Evolutionary conservation across 2,888 invertebrate genomes (phyloP).

Genomic region (Imbricaverruca yamaguchii): DNA sequence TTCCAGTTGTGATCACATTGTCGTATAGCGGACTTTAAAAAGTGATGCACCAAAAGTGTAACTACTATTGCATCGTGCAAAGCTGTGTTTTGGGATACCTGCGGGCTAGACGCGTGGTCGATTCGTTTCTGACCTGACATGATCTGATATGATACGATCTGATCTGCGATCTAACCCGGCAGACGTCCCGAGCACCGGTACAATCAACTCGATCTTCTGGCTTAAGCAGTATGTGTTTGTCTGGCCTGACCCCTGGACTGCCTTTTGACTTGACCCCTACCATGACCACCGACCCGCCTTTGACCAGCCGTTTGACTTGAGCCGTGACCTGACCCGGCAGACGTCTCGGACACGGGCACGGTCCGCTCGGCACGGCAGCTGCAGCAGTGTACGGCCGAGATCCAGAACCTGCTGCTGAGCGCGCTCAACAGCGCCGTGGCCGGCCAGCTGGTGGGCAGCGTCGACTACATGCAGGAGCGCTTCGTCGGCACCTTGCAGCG

Average conservation of each 20-base stretch:
- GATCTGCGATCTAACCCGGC: not conserved
- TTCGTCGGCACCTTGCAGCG: constrained; percentile 76
- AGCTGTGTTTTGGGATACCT: too few relatives aligned
- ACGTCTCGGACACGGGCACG: not conserved
- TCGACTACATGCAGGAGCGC: constrained; percentile 71
- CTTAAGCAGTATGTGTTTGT: too few relatives aligned
- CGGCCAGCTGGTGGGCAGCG: constrained; percentile 64
- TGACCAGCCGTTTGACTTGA: constrained; percentile 38
- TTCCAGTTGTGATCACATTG: too few relatives aligned
- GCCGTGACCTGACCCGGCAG: not conserved
- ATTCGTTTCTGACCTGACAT: too few relatives aligned
- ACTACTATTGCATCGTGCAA: too few relatives aligned
- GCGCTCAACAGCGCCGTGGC: constrained; percentile 70
- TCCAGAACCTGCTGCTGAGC: constrained; percentile 66
- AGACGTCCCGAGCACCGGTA: constrained; percentile 11
- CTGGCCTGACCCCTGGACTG: too few relatives aligned
- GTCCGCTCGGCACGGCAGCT: constrained; percentile 40
- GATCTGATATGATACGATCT: too few relatives aligned
- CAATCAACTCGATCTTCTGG: not conserved
- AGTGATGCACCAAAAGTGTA: too few relatives aligned
- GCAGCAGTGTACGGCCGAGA: constrained; percentile 56
- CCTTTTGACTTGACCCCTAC: too few relatives aligned
- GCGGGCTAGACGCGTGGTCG: too few relatives aligned
- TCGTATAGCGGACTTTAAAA: too few relatives aligned
- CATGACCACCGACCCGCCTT: constrained; percentile 30